These are phyloP conservation scores for Diorhabda elongata DNA, from an alignment of 1,140 invertebrate genomes.

Conservation along the genomic window DNA sequence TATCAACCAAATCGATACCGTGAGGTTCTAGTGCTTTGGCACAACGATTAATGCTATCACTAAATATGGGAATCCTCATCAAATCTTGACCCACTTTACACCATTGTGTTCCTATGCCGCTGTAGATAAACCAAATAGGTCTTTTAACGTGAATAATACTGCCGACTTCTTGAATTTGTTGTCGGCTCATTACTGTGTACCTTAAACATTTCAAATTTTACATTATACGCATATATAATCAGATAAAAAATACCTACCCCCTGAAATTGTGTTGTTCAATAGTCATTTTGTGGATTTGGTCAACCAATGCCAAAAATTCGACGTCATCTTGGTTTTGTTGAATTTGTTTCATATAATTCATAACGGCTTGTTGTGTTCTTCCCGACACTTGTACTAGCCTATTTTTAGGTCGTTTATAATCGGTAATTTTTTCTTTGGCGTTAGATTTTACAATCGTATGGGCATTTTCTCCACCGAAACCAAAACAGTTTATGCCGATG, in stretches of 20 bases:
- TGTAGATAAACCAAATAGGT: constrained; percentile 91
- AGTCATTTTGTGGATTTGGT: constrained; percentile 44
- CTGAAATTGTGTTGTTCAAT: constrained; percentile 16
- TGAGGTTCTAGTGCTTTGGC: constrained; percentile 68
- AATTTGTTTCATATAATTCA: constrained; percentile 62
- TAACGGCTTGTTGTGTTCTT: constrained; percentile 63
- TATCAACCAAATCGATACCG: constrained; percentile 73
- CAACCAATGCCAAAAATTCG: constrained; percentile 52
- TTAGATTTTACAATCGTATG: constrained; percentile 62
- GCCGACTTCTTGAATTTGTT: constrained; percentile 17
- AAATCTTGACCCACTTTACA: constrained; percentile 81
- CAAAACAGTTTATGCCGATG: constrained; percentile 56
- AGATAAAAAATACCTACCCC: constrained; percentile 6
- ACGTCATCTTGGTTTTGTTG: constrained; percentile 54
- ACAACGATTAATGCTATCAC: constrained; percentile 66
- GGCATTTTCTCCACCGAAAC: constrained; percentile 60
- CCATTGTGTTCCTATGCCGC: constrained; percentile 96
- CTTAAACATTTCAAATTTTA: constrained; percentile 5
- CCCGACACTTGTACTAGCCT: constrained; percentile 59
- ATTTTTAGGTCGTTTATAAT: constrained; percentile 47
- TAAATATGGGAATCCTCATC: constrained; percentile 73
- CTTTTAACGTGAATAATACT: constrained; percentile 53
- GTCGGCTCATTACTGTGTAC: constrained; percentile 18
- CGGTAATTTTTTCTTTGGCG: constrained; percentile 43
- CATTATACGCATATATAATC: neutral